A percentile compares a stretch with the other conserved stretches of the same genome.
phyloP scores from a whole-genome alignment of 2,797 vertebrate genomes.

The Clarias pachynema region DNA sequence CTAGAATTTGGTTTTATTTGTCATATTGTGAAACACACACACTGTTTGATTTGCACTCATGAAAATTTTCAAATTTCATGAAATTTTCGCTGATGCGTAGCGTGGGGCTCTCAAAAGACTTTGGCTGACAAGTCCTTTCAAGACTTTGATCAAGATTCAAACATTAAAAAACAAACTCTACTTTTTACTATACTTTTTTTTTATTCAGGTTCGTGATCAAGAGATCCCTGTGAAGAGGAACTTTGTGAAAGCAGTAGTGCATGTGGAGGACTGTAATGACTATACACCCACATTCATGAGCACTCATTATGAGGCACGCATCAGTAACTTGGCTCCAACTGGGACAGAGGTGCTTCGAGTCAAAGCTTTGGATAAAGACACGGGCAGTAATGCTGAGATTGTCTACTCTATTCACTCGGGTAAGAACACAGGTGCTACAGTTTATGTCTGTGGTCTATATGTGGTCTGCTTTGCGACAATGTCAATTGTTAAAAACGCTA shows the following conservation, averaged over 20 bases:
- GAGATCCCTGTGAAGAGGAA: slow-evolving; percentile 93
- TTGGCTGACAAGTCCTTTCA: neutral
- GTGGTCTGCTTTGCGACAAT: too few relatives aligned
- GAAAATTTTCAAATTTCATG: neutral
- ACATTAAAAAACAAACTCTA: neutral
- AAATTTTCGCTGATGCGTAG: neutral
- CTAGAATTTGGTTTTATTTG: neutral
- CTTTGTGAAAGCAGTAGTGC: slow-evolving; percentile 84
- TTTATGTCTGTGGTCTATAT: neutral
- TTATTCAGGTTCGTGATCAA: slow-evolving; percentile 89
- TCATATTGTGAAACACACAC: neutral
- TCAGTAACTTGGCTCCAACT: slow-evolving; percentile 73
- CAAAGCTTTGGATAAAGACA: slow-evolving; percentile 87
- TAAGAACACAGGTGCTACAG: slow-evolving; percentile 59
- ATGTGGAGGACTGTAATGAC: slow-evolving; percentile 87
- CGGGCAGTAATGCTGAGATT: slow-evolving; percentile 86
- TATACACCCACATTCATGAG: slow-evolving; percentile 86
- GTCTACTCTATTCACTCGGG: slow-evolving; percentile 89
- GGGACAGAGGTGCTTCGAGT: slow-evolving; percentile 85
- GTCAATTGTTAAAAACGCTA: too few relatives aligned
- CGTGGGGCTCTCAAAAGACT: neutral
- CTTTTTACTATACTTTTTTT: slow-evolving; percentile 9
- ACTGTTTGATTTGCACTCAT: neutral
- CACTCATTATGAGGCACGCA: slow-evolving; percentile 77
- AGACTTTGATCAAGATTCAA: neutral